Base-by-base conservation (phyloP, 2,888 invertebrate species). In the Protonemura montana region DNA sequence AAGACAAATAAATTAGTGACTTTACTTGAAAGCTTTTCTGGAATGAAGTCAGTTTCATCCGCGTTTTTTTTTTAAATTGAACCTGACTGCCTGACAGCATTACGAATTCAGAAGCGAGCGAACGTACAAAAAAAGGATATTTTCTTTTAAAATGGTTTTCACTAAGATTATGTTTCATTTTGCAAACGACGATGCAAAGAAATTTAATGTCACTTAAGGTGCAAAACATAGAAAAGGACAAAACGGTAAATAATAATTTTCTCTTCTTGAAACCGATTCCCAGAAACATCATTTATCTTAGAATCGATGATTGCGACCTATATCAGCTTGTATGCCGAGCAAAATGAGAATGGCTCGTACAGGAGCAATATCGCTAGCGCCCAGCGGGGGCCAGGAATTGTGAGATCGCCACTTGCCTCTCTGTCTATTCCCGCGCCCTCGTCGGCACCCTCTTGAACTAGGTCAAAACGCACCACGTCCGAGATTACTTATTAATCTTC, bases 11-110 rank as follows among this genome's bases (percentile, higher is more conserved):
- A 59, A 59, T 59, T 59, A 59, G 59, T 59, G 13, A 21, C 59
- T 59, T 59, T 59, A 59, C 59, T 59, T 59, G 59, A 59, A 59
- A 59, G 59, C 59, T 59, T 59, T 59, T 21, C 59, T 59, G 21
- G 59, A 59, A 59, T 59, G 59, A 59, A 59, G 59, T 59, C 59
- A 59, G 59, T 59, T 59, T 59, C 59, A 21, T 21, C 59, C 59
- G 59, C 59, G 21, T 59, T 59, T 59, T 59, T 59, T 59, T 59
- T 59, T 59, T 59, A 59, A 59, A 59, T 59, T 59, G 59, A 59
- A 59, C 59, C 21, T 59, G 59, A 59, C 59, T 59, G 59, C 59
- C 7, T 59, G 7, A n/a, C n/a, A n/a, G 7, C 59, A 21, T 59
- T 59, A 59, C 59, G 13, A 59, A 59, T 59, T 59, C 13, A 59